These are phyloP conservation scores for Cactoblastis cactorum DNA, from an alignment of 2,888 invertebrate species.

Conservation along the genomic window DNA sequence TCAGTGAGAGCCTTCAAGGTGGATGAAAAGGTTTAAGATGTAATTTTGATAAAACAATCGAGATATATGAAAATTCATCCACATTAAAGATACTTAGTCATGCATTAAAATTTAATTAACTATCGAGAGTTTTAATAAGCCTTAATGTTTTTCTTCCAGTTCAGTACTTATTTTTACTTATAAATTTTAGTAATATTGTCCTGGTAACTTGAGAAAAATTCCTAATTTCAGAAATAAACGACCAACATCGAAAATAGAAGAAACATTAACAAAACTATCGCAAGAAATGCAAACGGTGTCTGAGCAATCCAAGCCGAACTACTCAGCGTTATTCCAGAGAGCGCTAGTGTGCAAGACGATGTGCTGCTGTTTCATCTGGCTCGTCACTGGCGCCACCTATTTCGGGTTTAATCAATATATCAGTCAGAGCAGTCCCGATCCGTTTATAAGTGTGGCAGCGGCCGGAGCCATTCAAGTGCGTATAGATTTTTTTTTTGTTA, in stretches of 20 bases:
- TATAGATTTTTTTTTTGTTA: not conserved
- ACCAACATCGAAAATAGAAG: conserved; percentile 67
- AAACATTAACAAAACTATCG: conserved; percentile 54
- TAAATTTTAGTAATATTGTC: no score
- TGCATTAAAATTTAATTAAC: no score
- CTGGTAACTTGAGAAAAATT: no score
- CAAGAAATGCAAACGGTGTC: conserved; percentile 39
- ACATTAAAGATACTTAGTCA: no score
- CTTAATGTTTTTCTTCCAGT: no score
- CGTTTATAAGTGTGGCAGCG: conserved; percentile 88
- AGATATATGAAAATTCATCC: not conserved
- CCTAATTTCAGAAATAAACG: conserved; percentile 70
- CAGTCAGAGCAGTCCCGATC: conserved; percentile 87
- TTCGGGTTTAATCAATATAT: conserved; percentile 92
- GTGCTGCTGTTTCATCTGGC: conserved; percentile 86
- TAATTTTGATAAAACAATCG: not conserved
- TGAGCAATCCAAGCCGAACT: conserved; percentile 59
- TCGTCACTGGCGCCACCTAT: conserved; percentile 89
- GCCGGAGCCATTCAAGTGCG: conserved; percentile 72
- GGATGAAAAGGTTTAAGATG: not conserved
- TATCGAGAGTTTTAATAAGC: no score
- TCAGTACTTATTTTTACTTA: no score
- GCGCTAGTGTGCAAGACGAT: conserved; percentile 82
- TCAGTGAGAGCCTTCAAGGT: not conserved
- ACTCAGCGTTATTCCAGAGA: conserved; percentile 82